These are phyloP conservation scores for Petrocephalus zakoni DNA, from an alignment of 2,113 vertebrate genomes.

Conservation along the genomic window DNA sequence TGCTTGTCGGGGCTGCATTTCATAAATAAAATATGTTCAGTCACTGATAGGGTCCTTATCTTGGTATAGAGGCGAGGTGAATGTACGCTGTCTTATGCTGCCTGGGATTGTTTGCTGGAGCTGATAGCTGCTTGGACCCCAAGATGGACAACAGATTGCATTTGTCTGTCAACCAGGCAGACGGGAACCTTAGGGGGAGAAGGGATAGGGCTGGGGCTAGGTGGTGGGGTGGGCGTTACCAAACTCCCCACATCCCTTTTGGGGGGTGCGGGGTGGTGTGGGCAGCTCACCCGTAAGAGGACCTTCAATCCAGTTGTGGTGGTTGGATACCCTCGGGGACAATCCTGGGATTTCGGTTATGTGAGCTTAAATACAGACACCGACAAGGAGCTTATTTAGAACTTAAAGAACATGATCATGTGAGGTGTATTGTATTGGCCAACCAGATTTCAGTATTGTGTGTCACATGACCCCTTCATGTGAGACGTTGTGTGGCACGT, in stretches of 20 bases:
- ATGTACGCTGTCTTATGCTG: slow-evolving; percentile 73
- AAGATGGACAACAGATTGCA: slow-evolving; percentile 77
- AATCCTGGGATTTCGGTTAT: background rate
- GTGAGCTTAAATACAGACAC: background rate
- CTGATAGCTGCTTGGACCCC: slow-evolving; percentile 70
- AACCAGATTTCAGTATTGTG: background rate
- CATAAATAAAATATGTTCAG: slow-evolving; percentile 98
- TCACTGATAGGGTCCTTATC: slow-evolving; percentile 94
- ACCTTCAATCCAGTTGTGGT: background rate
- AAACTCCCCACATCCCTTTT: background rate
- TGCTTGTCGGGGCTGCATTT: slow-evolving; percentile 88
- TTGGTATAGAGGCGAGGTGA: slow-evolving; percentile 80
- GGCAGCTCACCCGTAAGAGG: background rate
- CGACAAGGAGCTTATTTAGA: background rate
- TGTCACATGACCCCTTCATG: background rate
- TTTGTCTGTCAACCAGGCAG: slow-evolving; percentile 71
- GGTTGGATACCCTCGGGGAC: background rate
- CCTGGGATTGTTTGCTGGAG: slow-evolving; percentile 80
- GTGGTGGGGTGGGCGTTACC: background rate
- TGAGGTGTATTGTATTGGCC: background rate
- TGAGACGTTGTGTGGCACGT: background rate
- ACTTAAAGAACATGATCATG: background rate
- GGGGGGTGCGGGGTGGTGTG: background rate
- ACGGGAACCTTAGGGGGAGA: slow-evolving; percentile 44
- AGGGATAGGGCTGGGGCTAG: slow-evolving; percentile 24